Conservation (phyloP, 2,888 invertebrate genomes). For the Plebejus anna region DNA sequence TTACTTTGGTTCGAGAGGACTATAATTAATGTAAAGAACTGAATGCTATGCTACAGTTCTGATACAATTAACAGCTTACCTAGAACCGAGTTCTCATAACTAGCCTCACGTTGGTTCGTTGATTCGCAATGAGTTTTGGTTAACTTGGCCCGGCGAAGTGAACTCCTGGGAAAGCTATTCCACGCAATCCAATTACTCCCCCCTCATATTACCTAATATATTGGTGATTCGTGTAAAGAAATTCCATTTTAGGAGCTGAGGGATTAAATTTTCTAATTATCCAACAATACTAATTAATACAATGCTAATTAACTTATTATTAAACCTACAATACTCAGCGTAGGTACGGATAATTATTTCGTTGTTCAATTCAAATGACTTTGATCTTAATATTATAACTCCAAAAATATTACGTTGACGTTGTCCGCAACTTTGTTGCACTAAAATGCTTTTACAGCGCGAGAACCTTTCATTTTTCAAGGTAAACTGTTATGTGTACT, state of each 20-base stretch:
- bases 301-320: background rate
- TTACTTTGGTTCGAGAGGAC: background rate
- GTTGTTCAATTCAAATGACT: background rate
- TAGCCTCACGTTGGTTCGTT: slow-evolving; percentile 42
- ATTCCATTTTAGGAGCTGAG: slow-evolving; percentile 57
- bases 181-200: slow-evolving; percentile 64
- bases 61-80: slow-evolving; percentile 57
- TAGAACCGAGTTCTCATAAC: slow-evolving; percentile 43
- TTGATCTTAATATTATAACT: background rate
- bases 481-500: no score
- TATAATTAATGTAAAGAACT: background rate
- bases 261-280: background rate
- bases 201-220: slow-evolving; percentile 47
- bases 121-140: slow-evolving; percentile 52
- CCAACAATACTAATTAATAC: background rate
- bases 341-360: background rate
- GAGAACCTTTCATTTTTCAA: no score
- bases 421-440: no score
- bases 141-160: slow-evolving; percentile 45
- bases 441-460: no score
- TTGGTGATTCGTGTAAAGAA: slow-evolving; percentile 51
- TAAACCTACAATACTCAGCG: background rate
- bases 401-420: no score
- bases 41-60: slow-evolving; percentile 31
- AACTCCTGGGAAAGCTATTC: slow-evolving; percentile 48